These are phyloP conservation scores for Papilio machaon DNA, from an alignment of 1,140 invertebrate species.

Conservation along the genomic window DNA sequence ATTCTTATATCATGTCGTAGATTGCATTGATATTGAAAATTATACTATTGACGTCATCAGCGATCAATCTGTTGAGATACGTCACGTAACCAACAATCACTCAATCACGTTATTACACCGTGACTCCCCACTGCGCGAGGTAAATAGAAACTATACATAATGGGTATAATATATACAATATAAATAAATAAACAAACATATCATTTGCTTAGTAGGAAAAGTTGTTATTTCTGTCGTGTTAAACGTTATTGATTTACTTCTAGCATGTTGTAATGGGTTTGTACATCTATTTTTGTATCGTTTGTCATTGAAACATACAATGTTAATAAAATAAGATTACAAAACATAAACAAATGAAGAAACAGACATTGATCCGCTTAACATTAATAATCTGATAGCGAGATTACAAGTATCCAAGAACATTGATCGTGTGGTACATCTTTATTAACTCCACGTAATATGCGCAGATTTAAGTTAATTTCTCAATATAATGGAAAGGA, in stretches of 20 bases:
- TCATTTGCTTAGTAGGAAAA: background rate
- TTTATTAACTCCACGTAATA: background rate
- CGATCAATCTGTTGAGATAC: conserved; percentile 36
- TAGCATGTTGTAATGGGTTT: conserved; percentile 3
- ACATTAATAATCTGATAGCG: background rate
- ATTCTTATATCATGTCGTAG: background rate
- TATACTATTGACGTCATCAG: conserved; percentile 35
- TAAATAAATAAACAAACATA: background rate
- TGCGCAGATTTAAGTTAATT: background rate
- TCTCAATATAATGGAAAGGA: background rate
- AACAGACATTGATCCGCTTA: background rate
- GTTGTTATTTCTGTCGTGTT: background rate
- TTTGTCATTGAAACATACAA: conserved; percentile 4
- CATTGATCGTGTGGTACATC: background rate
- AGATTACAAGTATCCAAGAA: background rate
- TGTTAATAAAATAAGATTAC: background rate
- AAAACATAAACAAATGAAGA: background rate
- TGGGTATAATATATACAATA: background rate
- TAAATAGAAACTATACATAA: background rate
- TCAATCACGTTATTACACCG: background rate
- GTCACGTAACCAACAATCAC: conserved; percentile 12
- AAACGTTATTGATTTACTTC: background rate
- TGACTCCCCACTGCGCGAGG: conserved; percentile 1
- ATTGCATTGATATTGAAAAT: conserved; percentile 31
- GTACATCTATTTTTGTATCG: background rate